Base-by-base conservation (phyloP, 2,797 vertebrate species). In the Neosalanx taihuensis region DNA sequence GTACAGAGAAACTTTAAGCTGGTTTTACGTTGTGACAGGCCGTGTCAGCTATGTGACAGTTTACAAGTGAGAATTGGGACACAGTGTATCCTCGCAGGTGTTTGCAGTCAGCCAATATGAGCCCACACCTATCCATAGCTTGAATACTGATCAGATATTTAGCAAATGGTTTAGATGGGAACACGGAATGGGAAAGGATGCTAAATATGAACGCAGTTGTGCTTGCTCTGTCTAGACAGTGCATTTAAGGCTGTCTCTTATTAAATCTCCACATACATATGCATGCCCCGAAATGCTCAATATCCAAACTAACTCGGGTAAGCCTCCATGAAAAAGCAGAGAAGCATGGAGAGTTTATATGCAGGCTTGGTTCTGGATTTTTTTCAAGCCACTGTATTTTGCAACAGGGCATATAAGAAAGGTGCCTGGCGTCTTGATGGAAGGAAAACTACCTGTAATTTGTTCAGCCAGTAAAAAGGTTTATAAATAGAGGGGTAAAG, bases 401-500 rank as follows among this genome's bases (percentile, higher is more conserved):
- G 63, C 74, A 76, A 76, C 30, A 2, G 35, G 3, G 9, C 70
- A 77, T 81, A 80, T 87, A 81, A 78, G 76, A 86, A 82, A 80
- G 73, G 76, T 69, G 29, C 72, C 51, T 53, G 51, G 59, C 65
- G 77, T 79, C 82, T 85, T 85, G 79, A 90, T 88, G 77, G 80
- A 51, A 5, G 41, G 74, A 76, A 84, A 90, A 89, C 78, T 83
- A 85, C 81, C 86, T 83, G 69, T 85, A 90, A 91, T 92, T 89
- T 87, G 83, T 84, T 86, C 81, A 85, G 78, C 74, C 87, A 70
- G 87, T 87, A 87, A 89, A 91, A 90, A 82, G 86, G 75, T 89
- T 90, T 91, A 87, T 89, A 88, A 89, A 88, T 80, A 89, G 78
- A 78, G 4, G 4, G 66, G 57, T 61, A 35, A 70, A 71, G 46